Evolutionary conservation across 2,113 vertebrate species (phyloP).

Genomic region (Corapipo altera): DNA sequence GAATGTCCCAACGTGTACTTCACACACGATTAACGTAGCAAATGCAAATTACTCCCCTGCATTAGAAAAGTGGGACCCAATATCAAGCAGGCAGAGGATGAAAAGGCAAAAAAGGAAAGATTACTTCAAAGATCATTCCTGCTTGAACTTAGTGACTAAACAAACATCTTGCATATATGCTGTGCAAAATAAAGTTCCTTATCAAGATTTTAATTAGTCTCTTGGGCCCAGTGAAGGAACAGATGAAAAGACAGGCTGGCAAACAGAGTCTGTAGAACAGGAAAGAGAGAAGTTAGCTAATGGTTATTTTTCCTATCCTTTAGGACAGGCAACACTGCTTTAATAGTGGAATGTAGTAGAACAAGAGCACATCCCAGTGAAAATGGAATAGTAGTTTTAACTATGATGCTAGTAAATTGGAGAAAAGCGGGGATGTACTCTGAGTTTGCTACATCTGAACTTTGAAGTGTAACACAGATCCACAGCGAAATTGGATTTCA

Average conservation of each 20-base stretch:
- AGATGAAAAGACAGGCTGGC: constrained; percentile 32
- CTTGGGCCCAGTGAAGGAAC: background rate
- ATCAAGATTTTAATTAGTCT: constrained; percentile 45
- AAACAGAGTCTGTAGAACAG: background rate
- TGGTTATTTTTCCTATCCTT: background rate
- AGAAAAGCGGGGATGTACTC: background rate
- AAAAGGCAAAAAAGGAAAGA: background rate
- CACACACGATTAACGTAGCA: background rate
- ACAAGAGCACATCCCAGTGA: background rate
- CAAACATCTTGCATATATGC: constrained; percentile 5
- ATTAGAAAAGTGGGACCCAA: constrained; percentile 3
- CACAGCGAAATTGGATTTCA: background rate
- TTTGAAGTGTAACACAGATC: background rate
- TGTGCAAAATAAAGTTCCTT: background rate
- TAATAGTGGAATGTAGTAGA: background rate
- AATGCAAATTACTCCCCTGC: background rate
- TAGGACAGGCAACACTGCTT: background rate
- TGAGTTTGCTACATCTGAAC: background rate
- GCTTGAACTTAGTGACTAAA: constrained; percentile 1
- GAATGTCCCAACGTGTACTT: background rate
- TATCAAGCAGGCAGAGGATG: background rate
- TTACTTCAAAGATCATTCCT: constrained; percentile 41
- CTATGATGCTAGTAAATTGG: background rate
- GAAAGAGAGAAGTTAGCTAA: background rate
- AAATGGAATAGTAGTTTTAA: constrained; percentile 3